Conservation (phyloP, 2,888 invertebrate species). For the Nomada goodeniana region DNA sequence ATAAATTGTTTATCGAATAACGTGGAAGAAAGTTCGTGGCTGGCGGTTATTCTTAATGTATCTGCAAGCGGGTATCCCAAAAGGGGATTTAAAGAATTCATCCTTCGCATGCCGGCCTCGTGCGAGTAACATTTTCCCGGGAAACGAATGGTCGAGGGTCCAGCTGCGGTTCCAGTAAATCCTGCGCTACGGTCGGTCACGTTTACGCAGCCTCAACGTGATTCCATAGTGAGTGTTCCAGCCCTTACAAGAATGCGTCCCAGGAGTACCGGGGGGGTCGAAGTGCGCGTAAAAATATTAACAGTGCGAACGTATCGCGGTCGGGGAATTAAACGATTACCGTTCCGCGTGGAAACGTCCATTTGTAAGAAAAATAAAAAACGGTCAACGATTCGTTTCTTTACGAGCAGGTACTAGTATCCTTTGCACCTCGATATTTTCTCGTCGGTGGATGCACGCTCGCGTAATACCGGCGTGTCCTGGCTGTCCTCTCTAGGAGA, state of each 20-base stretch:
- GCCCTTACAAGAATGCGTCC: not conserved
- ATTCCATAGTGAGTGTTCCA: constrained; percentile 5
- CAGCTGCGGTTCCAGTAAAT: constrained; percentile 42
- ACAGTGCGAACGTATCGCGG: not conserved
- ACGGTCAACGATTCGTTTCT: constrained; percentile 20
- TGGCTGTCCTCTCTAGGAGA: constrained; percentile 8
- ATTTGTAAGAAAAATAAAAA: not conserved
- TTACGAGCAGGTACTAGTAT: constrained; percentile 29
- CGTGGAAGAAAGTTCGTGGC: not conserved
- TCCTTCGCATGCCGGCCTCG: constrained; percentile 18
- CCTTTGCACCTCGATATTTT: constrained; percentile 11
- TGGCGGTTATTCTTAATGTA: not conserved
- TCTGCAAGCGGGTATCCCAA: not conserved
- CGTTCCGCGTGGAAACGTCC: constrained; percentile 5
- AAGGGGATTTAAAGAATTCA: not conserved
- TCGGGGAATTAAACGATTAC: constrained; percentile 23
- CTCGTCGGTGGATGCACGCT: not conserved
- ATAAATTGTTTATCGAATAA: not conserved
- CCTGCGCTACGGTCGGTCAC: constrained; percentile 15
- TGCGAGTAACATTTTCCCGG: constrained; percentile 27
- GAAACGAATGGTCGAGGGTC: constrained; percentile 23
- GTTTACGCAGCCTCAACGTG: constrained; percentile 23
- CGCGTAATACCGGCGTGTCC: constrained; percentile 27
- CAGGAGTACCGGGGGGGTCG: not conserved
- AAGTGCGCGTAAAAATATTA: constrained; percentile 6